Evolutionary conservation across 1,140 invertebrate genomes (phyloP).

Genomic region (Drosophila kepulauana): DNA sequence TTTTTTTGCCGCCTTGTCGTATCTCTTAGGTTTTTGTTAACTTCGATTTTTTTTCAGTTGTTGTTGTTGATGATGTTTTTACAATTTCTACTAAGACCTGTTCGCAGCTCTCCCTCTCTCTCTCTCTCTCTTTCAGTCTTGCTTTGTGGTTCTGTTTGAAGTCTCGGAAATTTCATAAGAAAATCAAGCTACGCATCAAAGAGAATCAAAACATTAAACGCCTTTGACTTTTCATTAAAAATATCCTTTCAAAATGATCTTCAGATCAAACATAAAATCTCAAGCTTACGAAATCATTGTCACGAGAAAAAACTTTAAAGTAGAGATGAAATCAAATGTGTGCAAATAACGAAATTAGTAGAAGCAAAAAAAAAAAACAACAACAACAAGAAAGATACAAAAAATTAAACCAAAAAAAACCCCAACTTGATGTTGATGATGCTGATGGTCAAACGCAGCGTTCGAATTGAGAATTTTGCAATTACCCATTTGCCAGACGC

Average conservation of each 20-base stretch:
- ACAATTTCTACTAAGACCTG: slow-evolving; percentile 11
- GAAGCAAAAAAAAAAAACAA: slow-evolving; percentile 9
- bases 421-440: slow-evolving; percentile 14
- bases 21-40: slow-evolving; percentile 18
- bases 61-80: slow-evolving; percentile 17
- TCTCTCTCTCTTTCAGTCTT: background rate
- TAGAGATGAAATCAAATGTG: slow-evolving; percentile 26
- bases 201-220: background rate
- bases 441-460: slow-evolving; percentile 18
- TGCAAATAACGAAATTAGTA: slow-evolving; percentile 34
- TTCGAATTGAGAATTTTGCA: slow-evolving; percentile 43
- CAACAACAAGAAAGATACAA: background rate
- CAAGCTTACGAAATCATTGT: background rate
- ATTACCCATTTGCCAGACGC: slow-evolving; percentile 44
- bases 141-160: background rate
- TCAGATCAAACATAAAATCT: background rate
- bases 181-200: background rate
- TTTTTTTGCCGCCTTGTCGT: slow-evolving; percentile 10
- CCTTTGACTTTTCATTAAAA: background rate
- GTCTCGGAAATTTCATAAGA: background rate
- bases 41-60: background rate
- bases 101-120: background rate
- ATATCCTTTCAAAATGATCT: background rate
- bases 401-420: slow-evolving; percentile 16
- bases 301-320: background rate